Evolutionary conservation across 2,797 vertebrate genomes (phyloP), one percentile per base, ranked within the genome.

Genomic region (Peromyscus attwateri): DNA sequence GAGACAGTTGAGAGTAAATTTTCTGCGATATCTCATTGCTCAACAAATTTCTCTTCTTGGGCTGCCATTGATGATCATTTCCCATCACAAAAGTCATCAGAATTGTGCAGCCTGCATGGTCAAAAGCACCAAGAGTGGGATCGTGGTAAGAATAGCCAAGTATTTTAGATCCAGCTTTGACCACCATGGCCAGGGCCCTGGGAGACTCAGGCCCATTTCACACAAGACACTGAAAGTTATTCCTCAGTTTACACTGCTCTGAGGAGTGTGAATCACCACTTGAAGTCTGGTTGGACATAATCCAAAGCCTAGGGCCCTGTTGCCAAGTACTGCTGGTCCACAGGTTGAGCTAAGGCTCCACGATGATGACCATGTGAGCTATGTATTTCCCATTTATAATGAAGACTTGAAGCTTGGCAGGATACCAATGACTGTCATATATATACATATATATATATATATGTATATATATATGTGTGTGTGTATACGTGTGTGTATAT

Each of bases 1-100:
- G 34, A 87, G 85, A 95, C 71, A 88, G 91, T 75, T 95, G 88
- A 95, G 31, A 57, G 84, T 87, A 75, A 87, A 97, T 88, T 85
- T 49, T 77, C 82, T 95, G 92, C n/a, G 68, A 79, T 57, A 60
- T 89, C 55, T 83, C 77, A 87, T 73, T 87, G 34, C 43, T 93
- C 60, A 89, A 29, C n/a, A 88, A 84, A 93, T 92, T 87, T 76
- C 70, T 94, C 80, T 94, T 94, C 16, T 95, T 88, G 75, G 76
- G 46, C 77, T 92, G 89, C 83, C 90, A 68, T 21, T 62, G n/a
- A n/a, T 89, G 70, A 37, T 62, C 34, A 34, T 43, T 85, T 76
- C 71, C 9, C 82, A 2, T 76, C n/a, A 77, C 92, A 92, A 79
- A 0, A 9, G 57, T 7, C 52, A 29, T 89, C 57, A 89, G 10